Evolutionary conservation across 2,797 vertebrate genomes (phyloP).

Genomic region (Rhyacichthys aspro): DNA sequence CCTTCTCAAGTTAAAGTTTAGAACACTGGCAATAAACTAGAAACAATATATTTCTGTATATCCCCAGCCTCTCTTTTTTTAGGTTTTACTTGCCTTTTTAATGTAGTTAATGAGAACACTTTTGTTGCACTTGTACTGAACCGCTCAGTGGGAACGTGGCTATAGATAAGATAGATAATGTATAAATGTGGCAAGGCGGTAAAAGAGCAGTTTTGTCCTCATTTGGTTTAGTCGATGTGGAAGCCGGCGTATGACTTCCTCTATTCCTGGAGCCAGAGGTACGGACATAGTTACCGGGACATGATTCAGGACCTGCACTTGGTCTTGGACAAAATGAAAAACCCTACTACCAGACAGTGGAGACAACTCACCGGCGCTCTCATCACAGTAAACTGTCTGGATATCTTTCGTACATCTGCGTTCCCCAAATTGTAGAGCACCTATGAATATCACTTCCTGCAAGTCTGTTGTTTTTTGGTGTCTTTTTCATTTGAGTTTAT

Average conservation of each 20-base stretch:
- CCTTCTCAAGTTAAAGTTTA: too few relatives aligned
- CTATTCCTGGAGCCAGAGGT: slow-evolving; percentile 89
- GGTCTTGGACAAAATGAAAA: slow-evolving; percentile 95
- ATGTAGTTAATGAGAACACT: too few relatives aligned
- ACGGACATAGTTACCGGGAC: slow-evolving; percentile 89
- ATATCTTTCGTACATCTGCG: slow-evolving; percentile 82
- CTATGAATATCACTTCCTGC: too few relatives aligned
- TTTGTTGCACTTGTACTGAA: too few relatives aligned
- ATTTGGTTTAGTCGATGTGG: slow-evolving; percentile 90
- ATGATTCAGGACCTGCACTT: slow-evolving; percentile 94
- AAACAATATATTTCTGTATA: too few relatives aligned
- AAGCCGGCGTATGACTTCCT: slow-evolving; percentile 98
- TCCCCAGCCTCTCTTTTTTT: too few relatives aligned
- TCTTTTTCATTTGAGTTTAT: too few relatives aligned
- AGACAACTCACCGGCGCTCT: slow-evolving; percentile 91
- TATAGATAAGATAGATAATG: too few relatives aligned
- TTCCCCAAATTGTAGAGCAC: slow-evolving; percentile 67
- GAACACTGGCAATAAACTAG: too few relatives aligned
- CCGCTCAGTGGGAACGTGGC: neutral
- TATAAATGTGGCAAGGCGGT: neutral
- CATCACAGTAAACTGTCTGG: slow-evolving; percentile 91
- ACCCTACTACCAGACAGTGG: slow-evolving; percentile 92
- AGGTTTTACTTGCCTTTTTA: too few relatives aligned
- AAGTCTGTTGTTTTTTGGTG: too few relatives aligned
- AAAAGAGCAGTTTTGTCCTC: neutral